These are phyloP conservation scores for Lontra canadensis DNA, from an alignment of 2,113 vertebrate species.

Conservation along the genomic window DNA sequence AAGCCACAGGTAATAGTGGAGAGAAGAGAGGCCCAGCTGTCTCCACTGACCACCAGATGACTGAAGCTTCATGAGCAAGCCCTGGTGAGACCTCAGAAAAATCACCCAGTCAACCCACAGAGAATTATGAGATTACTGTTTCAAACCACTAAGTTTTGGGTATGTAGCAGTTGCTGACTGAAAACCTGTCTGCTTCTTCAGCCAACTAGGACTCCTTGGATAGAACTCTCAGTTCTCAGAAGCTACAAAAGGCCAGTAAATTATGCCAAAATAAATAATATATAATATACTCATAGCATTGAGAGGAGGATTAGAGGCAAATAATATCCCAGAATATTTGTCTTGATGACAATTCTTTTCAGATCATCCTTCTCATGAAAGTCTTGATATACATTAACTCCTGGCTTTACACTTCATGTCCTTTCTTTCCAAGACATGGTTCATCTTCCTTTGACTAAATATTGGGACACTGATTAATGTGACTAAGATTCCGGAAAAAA, in stretches of 20 bases:
- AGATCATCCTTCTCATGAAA: neutral
- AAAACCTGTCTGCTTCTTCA: neutral
- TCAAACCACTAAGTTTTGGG: neutral
- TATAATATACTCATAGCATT: neutral
- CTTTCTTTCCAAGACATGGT: neutral
- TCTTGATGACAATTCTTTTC: neutral
- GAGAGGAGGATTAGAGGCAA: slow-evolving; percentile 14
- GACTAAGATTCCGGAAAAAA: neutral
- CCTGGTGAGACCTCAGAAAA: neutral
- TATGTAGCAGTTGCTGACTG: neutral
- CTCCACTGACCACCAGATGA: neutral
- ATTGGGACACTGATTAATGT: neutral
- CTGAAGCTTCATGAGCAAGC: neutral
- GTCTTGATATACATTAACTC: neutral
- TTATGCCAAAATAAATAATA: neutral
- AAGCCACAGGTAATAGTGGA: neutral
- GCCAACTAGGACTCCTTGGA: neutral
- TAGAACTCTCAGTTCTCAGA: slow-evolving; percentile 19
- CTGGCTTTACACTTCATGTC: neutral
- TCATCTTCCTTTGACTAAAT: neutral
- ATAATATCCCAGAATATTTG: neutral
- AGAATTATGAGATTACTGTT: neutral
- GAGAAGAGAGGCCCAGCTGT: neutral
- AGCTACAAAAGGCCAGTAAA: neutral
- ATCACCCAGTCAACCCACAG: neutral